Percentiles rank a stretch among this genome's conserved stretches.
Conservation (phyloP, 2,888 invertebrate species). For the Apomyelois bistriatella region DNA sequence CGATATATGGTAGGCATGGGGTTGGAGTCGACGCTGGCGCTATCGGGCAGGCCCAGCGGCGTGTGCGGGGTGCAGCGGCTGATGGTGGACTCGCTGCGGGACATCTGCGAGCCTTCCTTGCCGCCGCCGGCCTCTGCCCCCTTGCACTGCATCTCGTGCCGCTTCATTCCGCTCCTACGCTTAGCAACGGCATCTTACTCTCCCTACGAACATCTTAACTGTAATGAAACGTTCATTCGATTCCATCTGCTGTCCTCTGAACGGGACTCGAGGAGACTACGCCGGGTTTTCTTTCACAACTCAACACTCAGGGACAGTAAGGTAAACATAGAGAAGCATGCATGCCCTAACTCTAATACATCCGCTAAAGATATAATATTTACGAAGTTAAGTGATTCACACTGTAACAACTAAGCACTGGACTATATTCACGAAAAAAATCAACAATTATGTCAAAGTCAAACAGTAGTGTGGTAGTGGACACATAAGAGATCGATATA, state of each 20-base stretch:
- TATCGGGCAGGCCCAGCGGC: constrained; percentile 81
- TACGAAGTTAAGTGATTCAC: constrained; percentile 44
- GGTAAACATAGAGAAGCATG: constrained; percentile 68
- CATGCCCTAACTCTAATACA: constrained; percentile 70
- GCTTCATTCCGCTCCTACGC: constrained; percentile 70
- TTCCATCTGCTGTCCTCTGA: constrained; percentile 48
- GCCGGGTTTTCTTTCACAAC: constrained; percentile 42
- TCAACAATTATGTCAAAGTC: constrained; percentile 35
- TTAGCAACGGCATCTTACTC: constrained; percentile 68
- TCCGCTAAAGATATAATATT: constrained; percentile 42
- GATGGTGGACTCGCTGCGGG: constrained; percentile 87
- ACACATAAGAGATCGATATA: constrained; percentile 27
- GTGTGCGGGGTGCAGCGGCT: constrained; percentile 75
- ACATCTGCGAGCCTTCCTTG: constrained; percentile 80
- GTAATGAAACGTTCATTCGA: constrained; percentile 61
- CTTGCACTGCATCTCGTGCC: constrained; percentile 65
- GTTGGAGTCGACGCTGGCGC: constrained; percentile 92
- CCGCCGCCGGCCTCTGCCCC: constrained; percentile 54
- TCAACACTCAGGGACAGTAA: constrained; percentile 55
- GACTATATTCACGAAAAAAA: constrained; percentile 47
- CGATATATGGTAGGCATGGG: constrained; percentile 93
- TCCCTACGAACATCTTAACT: constrained; percentile 69
- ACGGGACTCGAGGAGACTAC: constrained; percentile 45
- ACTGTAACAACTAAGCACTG: constrained; percentile 57
- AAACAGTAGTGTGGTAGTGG: constrained; percentile 33